A percentile compares a stretch with the other conserved stretches of the same genome.
phyloP scores from a whole-genome alignment of 2,888 invertebrate species.

The Glyphotaelius pellucidus region DNA sequence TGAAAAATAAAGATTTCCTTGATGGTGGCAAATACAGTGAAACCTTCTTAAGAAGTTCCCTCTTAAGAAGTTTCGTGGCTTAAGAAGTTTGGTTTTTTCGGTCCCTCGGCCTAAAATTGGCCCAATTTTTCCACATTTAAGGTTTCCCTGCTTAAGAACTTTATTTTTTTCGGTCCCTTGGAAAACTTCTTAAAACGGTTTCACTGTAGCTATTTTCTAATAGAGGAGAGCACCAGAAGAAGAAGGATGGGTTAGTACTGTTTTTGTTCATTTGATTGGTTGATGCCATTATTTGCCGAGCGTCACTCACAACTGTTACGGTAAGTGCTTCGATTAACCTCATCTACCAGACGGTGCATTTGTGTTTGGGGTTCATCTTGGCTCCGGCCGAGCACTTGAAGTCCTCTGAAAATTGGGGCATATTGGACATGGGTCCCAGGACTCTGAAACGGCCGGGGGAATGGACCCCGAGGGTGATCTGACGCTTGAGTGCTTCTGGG shows the following conservation, averaged over 20 bases:
- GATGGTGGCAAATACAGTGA: no score
- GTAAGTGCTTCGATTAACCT: constrained; percentile 43
- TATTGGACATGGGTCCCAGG: constrained; percentile 94
- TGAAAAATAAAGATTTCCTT: no score
- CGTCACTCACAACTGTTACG: not conserved
- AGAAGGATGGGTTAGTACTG: not conserved
- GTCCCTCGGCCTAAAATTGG: no score
- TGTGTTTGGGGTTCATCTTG: constrained; percentile 93
- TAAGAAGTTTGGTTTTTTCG: no score
- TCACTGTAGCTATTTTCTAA: not conserved
- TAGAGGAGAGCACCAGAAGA: not conserved
- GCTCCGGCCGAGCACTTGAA: constrained; percentile 91
- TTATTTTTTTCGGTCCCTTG: no score
- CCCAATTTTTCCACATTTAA: no score
- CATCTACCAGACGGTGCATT: constrained; percentile 93
- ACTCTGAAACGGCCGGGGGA: constrained; percentile 90
- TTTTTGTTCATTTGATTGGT: not conserved
- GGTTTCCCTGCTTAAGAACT: no score
- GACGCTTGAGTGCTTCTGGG: constrained; percentile 85
- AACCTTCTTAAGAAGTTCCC: no score
- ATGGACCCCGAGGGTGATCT: constrained; percentile 89
- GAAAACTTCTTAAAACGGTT: no score
- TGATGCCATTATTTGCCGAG: not conserved
- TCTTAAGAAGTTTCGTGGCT: no score
- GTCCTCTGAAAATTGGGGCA: constrained; percentile 92